Evolutionary conservation across 2,888 invertebrate genomes (phyloP).

Genomic region (Cordilura impudica): DNA sequence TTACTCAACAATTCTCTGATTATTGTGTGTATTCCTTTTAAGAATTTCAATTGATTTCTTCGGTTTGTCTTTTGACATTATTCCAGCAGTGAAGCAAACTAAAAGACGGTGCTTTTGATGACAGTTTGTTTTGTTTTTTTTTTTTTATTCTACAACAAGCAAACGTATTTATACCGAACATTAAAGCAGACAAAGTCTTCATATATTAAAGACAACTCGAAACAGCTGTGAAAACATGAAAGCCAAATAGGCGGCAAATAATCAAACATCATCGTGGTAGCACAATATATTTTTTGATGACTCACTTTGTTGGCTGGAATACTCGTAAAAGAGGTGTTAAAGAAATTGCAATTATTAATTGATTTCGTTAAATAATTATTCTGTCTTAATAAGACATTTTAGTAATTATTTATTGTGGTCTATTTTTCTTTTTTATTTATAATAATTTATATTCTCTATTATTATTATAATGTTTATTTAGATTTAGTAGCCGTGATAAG

Average conservation of each 20-base stretch:
- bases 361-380: slow-evolving; percentile 41
- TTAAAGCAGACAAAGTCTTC: slow-evolving; percentile 43
- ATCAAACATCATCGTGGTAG: slow-evolving; percentile 58
- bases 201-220: neutral
- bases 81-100: slow-evolving; percentile 36
- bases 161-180: neutral
- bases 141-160: neutral
- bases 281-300: slow-evolving; percentile 43
- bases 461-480: neutral
- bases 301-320: slow-evolving; percentile 42
- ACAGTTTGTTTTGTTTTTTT: slow-evolving; percentile 35
- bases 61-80: neutral
- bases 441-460: neutral
- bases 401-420: neutral
- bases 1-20: slow-evolving; percentile 4
- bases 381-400: slow-evolving; percentile 9
- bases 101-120: slow-evolving; percentile 62
- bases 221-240: slow-evolving; percentile 62
- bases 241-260: slow-evolving; percentile 61
- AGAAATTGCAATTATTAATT: slow-evolving; percentile 55
- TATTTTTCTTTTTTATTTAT: slow-evolving; percentile 2
- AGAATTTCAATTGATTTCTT: slow-evolving; percentile 62
- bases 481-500: neutral
- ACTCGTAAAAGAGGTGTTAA: slow-evolving; percentile 22
- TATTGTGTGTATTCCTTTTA: slow-evolving; percentile 47